Evolutionary conservation across 2,113 vertebrate species (phyloP), one percentile per base, ranked within the genome.

Genomic region (Electrona antarctica): DNA sequence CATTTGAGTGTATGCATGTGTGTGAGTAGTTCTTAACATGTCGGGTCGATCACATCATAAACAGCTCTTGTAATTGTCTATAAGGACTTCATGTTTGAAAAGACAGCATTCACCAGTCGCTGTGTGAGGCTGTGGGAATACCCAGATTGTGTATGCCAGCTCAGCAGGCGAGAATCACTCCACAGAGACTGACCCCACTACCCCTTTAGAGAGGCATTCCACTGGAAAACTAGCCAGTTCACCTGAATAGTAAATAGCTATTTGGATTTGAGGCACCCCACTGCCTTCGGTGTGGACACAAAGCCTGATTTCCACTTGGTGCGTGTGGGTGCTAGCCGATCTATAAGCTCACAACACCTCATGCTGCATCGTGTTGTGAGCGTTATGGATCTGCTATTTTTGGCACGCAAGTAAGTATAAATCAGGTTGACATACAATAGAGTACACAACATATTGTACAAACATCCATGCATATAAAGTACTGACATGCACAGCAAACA

Each of bases 201-300:
- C 64, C 80, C 80, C 62, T 66, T 73, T 76, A 69, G 64, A 60
- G 58, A 78, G 58, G 56, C 67, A 82, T 68, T 85, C 78, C 66
- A 83, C 76, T 79, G 80, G 82, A 88, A 85, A 88, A 86, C 86
- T 74, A 60, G 76, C 33, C 60, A 69, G 69, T 78, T 79, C 59
- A 86, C 78, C 80, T 85, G 75, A 81, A 84, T 81, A 54, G 69
- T 45, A 58, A 45, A 60, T 11, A 60, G 28, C 59, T 46, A 72
- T 67, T 71, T 56, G 73, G 84, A 72, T 55, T 75, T 80, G 67
- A 61, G 55, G 74, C 60, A 9, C 55, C 21, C 28, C 41, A 13
- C 60, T 3, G 50, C 50, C 50, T 52, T 9, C 50, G 4, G 50
- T 52, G 13, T 41, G 33, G 33, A 41, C 33, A 6, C 33, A 41